Base-by-base conservation (phyloP, 2,888 invertebrate species). In the Dasysyrphus tricinctus region DNA sequence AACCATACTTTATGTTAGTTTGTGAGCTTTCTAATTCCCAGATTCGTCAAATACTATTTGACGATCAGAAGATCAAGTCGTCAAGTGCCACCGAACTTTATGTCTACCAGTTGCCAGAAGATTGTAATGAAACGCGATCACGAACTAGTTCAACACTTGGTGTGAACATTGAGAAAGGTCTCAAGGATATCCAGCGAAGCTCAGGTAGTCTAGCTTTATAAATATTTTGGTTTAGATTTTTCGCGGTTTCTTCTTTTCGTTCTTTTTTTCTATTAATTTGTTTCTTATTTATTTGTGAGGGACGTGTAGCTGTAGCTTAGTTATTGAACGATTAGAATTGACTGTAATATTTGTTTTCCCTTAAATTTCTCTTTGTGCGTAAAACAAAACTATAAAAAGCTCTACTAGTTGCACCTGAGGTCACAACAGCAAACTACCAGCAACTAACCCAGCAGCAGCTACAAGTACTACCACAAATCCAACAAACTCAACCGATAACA, bases 11-110 rank as follows among this genome's bases (percentile, higher is more conserved):
- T 29, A 93, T 97, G 91, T 92, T 96, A 76, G 92, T 97, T 61
- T 96, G 95, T 88, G 96, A 97, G 93, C 93, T 97, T 47, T 93
- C 94, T 67, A 95, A 95, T 80, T 95, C 96, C 5, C 94, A 95
- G 87, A 94, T 97, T 79, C 95, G 95, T 6, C 94, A 94, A 74
- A 92, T 94, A 88, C 90, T 95, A 57, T 90, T 92, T 4, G 95
- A 95, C 91, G 92, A 92, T 69, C 92, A 92, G 16, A 93, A 94
- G 90, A 92, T 95, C 59, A 92, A 93, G 80, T 91, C 93, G 1
- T 91, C 91, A 16, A 92, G 93, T 39, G 94, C 94, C 67, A 93
- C 93, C 67, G 94, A 95, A 80, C 93, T 97, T 83, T 95, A 94
- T 91, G 95, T 95, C 11, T 96, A 96, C 93, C 96, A 97, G 92